Evolutionary conservation across 2,113 vertebrate genomes (phyloP), one percentile per base, ranked within the genome.

Genomic region (Caranx ignobilis): DNA sequence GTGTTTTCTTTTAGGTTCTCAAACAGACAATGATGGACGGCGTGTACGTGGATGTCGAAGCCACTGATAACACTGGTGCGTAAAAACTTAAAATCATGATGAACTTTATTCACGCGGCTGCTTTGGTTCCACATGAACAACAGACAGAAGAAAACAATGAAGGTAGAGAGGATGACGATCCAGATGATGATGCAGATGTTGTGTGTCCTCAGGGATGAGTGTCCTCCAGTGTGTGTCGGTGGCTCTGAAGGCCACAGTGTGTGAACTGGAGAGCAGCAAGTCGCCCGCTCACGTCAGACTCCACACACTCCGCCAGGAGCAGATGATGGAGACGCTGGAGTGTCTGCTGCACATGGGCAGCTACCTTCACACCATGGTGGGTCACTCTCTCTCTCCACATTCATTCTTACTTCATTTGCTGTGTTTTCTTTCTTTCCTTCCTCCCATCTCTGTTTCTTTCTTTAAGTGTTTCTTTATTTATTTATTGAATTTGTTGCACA

Each of bases 291-390:
- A 84, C 35, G 2, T 0, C 0, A 89, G 88, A 67, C 64, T 96
- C n/a, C 86, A 95, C 63, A 64, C 43, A 0, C 89, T 96, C 0
- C 92, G 90, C 16, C 94, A 74, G 60, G 91, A 94, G 15, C 95
- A 96, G 65, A 94, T 96, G 80, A 92, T 93, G 60, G 95, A 96
- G 76, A 95, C 96, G 0, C 94, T 97, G 43, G 92, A 92, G 59
- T 96, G 94, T 82, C 87, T 97, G 34, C 79, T 97, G 13, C 93
- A 96, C 79, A 97, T 97, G 95, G 95, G 94, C 83, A 94, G 91
- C 50, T 77, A 82, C 77, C 82, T 85, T 1, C 91, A 89, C 37
- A 43, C 83, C 47, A 89, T 87, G 91, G 95, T 96, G 77, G 48
- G 90, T 71, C 45, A 3, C 12, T 34, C 3, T 39, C n/a, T n/a